phyloP scores from a whole-genome alignment of 2,888 invertebrate genomes.

The Aspidiotus destructor region DNA sequence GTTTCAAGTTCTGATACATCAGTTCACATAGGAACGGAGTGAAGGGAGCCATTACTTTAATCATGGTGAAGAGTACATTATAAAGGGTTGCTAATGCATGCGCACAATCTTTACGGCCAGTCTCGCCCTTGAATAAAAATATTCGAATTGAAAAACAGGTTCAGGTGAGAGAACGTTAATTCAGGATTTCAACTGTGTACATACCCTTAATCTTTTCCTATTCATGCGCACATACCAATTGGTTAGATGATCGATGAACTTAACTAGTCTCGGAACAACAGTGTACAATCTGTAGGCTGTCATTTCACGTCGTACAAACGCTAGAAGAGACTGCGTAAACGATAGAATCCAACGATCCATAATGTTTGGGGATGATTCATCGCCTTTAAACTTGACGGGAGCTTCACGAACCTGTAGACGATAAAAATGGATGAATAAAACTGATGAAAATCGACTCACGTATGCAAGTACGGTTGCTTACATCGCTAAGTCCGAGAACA shows the following conservation, averaged over 20 bases:
- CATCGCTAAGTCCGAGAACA: conserved; percentile 59
- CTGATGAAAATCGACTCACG: not conserved
- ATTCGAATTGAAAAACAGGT: not conserved
- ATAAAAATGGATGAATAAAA: not conserved
- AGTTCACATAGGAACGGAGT: conserved; percentile 92
- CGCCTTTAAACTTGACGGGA: conserved; percentile 24
- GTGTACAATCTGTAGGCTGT: conserved; percentile 86
- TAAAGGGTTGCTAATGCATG: conserved; percentile 79
- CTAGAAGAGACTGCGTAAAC: conserved; percentile 84
- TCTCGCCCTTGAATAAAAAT: conserved; percentile 55
- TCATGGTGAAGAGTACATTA: conserved; percentile 77
- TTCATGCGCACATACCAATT: conserved; percentile 99
- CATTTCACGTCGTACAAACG: conserved; percentile 88
- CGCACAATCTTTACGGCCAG: conserved; percentile 67
- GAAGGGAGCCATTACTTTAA: conserved; percentile 91
- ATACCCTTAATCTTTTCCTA: conserved; percentile 72
- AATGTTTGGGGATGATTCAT: conserved; percentile 50
- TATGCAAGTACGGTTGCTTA: not conserved
- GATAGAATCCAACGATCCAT: conserved; percentile 98
- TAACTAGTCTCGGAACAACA: conserved; percentile 84
- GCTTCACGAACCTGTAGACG: conserved; percentile 18
- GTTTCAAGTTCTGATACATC: conserved; percentile 80
- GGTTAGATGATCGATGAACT: conserved; percentile 93
- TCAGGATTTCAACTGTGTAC: not conserved
- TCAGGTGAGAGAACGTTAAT: not conserved